Evolutionary conservation across 2,888 invertebrate species (phyloP).

Genomic region (Blastobasis lacticolella): DNA sequence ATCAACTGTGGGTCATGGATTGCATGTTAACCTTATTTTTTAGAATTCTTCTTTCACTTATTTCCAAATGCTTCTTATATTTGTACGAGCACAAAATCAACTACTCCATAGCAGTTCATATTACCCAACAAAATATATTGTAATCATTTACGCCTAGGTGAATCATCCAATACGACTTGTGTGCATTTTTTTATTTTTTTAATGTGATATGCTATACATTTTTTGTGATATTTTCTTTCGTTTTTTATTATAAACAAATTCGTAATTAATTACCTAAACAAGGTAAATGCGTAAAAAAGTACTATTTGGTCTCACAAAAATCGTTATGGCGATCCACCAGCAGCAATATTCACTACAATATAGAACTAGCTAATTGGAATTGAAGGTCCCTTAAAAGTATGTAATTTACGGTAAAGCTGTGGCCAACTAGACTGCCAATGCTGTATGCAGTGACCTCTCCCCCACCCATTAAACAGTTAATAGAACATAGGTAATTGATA

Average conservation of each 20-base stretch:
- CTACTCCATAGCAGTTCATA: constrained; percentile 55
- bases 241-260: constrained; percentile 57
- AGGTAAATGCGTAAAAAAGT: constrained; percentile 64
- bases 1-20: constrained; percentile 51
- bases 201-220: constrained; percentile 67
- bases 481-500: constrained; percentile 6
- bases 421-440: constrained; percentile 48
- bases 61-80: constrained; percentile 67
- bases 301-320: constrained; percentile 69
- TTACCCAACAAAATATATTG: constrained; percentile 67
- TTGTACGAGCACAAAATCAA: constrained; percentile 63
- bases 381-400: constrained; percentile 74
- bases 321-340: constrained; percentile 56
- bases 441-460: constrained; percentile 17
- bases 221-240: constrained; percentile 57
- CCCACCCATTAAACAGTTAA: no score
- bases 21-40: constrained; percentile 37
- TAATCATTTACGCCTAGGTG: constrained; percentile 57
- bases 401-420: constrained; percentile 62
- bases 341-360: constrained; percentile 64
- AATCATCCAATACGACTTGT: constrained; percentile 49
- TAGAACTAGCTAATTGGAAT: constrained; percentile 73
- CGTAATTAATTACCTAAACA: constrained; percentile 52
- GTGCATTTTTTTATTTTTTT: constrained; percentile 33
- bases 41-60: constrained; percentile 67